Evolutionary conservation across 2,113 vertebrate genomes (phyloP), one percentile per base, ranked within the genome.

Genomic region (Turdus rufiventris): DNA sequence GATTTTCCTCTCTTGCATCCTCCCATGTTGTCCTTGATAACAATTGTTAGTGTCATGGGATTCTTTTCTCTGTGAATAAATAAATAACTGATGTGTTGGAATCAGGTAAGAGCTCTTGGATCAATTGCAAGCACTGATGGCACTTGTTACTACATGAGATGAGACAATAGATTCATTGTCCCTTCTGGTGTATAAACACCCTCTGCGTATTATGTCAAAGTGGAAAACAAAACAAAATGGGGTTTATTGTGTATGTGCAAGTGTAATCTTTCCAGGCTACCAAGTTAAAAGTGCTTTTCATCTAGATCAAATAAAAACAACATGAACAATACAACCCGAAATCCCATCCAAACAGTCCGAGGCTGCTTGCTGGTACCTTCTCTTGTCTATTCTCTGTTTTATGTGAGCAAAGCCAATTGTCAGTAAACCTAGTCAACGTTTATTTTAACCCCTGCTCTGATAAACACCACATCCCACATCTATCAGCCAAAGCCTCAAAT

Each of bases 151-250:
- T 95, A 33, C 56, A 91, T 6, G 12, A 88, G 63, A 81, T 38
- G 34, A 75, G 62, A 97, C 78, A 95, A 94, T 26, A 89, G 86
- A 81, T 80, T 89, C 45, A 87, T 91, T 97, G 93, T 96, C 88
- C 76, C 18, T 5, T 15, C 73, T 95, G 90, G 57, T 66, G 71
- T 79, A 94, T 88, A 92, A 96, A 92, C 96, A 95, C 84, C 51
- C 93, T 91, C 58, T 94, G 82, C 7, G 3, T 85, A 76, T 95
- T 93, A 91, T 92, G 93, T 66, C 81, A 89, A 96, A 93, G 56
- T 86, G 65, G 75, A 92, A 96, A 95, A 96, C 91, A 95, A 97
- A 95, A 90, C 85, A 94, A 95, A 96, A 96, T 76, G 85, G 78
- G 53, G 33, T 66, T 78, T 80, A 93, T 93, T 96, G 94, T 96